phyloP scores from a whole-genome alignment of 2,888 invertebrate genomes.

The Drosophila buzzatii region DNA sequence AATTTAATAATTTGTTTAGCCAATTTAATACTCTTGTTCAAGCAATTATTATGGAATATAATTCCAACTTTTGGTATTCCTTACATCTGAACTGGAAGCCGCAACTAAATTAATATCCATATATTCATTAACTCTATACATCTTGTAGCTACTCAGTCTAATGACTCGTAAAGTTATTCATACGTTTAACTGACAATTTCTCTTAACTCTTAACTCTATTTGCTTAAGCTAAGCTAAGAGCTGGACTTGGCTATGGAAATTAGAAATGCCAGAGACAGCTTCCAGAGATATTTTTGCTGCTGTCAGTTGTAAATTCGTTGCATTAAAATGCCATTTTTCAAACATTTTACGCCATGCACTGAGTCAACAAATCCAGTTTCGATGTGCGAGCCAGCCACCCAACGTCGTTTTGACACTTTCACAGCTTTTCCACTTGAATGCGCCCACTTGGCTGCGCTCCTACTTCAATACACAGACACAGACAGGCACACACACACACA shows the following conservation, averaged over 20 bases:
- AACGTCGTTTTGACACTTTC: constrained; percentile 52
- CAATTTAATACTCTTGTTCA: too few species aligned
- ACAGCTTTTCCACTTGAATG: constrained; percentile 44
- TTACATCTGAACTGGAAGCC: too few species aligned
- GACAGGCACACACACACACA: background rate
- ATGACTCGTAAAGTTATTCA: background rate
- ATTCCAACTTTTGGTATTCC: too few species aligned
- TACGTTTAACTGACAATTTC: background rate
- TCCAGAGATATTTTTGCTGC: constrained; percentile 1
- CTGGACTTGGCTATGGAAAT: constrained; percentile 1
- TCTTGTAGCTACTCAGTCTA: background rate
- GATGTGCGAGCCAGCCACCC: constrained; percentile 19
- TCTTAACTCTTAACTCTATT: background rate
- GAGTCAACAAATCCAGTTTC: constrained; percentile 46
- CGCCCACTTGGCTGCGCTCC: background rate
- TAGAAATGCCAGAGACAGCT: constrained; percentile 1
- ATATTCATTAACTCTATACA: too few species aligned
- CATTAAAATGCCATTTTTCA: constrained; percentile 53
- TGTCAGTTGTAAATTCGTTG: constrained; percentile 26
- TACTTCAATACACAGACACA: background rate
- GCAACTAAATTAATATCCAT: too few species aligned
- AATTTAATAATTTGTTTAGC: too few species aligned
- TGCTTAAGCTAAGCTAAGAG: background rate
- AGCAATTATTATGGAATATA: too few species aligned
- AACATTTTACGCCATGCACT: constrained; percentile 30